These are phyloP conservation scores for Lepidocyrtoides sp. DNA, from an alignment of 2,888 invertebrate genomes.

Conservation along the genomic window DNA sequence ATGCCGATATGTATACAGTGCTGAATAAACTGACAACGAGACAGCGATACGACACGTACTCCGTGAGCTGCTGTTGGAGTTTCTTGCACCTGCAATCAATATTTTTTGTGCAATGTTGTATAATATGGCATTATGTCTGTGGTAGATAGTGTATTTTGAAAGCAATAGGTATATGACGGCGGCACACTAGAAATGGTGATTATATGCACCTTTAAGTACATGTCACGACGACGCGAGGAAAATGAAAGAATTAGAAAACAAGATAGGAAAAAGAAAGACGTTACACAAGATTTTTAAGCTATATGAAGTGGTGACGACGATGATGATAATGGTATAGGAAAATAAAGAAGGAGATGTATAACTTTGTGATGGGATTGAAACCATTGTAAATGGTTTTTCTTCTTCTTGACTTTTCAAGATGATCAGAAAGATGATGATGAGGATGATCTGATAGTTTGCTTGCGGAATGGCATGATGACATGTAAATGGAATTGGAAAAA, in stretches of 20 bases:
- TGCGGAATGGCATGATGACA: slow-evolving; percentile 63
- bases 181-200: slow-evolving; percentile 22
- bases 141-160: neutral
- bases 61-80: slow-evolving; percentile 38
- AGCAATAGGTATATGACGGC: slow-evolving; percentile 8
- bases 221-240: slow-evolving; percentile 47
- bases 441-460: slow-evolving; percentile 24
- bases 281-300: neutral
- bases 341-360: neutral
- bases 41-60: slow-evolving; percentile 50
- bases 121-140: neutral
- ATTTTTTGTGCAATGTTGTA: slow-evolving; percentile 10
- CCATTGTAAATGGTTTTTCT: slow-evolving; percentile 19
- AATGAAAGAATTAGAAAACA: neutral
- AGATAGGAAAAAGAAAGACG: neutral
- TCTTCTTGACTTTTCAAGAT: slow-evolving; percentile 26
- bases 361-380: slow-evolving; percentile 3
- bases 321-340: neutral
- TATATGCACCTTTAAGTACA: slow-evolving; percentile 58
- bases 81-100: slow-evolving; percentile 78
- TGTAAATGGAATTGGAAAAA: slow-evolving; percentile 65
- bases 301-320: neutral
- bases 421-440: neutral
- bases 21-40: slow-evolving; percentile 41
- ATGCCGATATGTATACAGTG: neutral